Evolutionary conservation across 2,888 invertebrate genomes (phyloP).

Genomic region (Liopterus haemorrhoidalis): DNA sequence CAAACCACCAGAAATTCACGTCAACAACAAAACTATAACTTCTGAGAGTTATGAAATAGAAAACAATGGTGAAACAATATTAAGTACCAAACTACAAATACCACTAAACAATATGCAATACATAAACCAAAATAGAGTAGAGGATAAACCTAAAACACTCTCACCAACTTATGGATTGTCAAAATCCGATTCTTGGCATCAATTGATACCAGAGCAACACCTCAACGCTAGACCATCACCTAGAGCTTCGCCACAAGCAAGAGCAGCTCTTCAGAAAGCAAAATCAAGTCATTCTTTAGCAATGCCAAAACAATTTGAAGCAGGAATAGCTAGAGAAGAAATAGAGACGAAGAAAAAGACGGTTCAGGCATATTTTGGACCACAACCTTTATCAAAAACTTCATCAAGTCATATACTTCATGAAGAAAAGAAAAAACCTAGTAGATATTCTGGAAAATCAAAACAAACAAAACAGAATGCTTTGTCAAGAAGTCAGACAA

Average conservation of each 20-base stretch:
- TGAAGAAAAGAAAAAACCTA: constrained; percentile 1
- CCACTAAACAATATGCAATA: constrained; percentile 36
- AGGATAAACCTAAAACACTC: constrained; percentile 18
- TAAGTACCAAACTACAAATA: constrained; percentile 46
- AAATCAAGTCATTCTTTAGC: constrained; percentile 71
- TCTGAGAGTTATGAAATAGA: constrained; percentile 39
- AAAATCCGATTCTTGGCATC: constrained; percentile 78
- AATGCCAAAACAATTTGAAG: constrained; percentile 75
- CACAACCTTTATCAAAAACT: constrained; percentile 21
- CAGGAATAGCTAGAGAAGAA: constrained; percentile 62
- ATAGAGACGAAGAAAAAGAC: constrained; percentile 64
- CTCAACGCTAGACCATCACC: constrained; percentile 39
- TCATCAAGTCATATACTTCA: constrained; percentile 12
- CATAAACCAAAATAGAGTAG: constrained; percentile 19
- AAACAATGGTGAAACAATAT: constrained; percentile 43
- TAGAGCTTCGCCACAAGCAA: constrained; percentile 46
- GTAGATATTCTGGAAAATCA: constrained; percentile 31
- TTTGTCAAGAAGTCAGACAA: constrained; percentile 67
- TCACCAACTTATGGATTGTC: constrained; percentile 46
- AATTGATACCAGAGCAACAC: constrained; percentile 37
- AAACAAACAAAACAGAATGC: constrained; percentile 28
- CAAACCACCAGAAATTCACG: constrained; percentile 46
- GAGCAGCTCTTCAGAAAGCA: constrained; percentile 50
- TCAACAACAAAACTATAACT: constrained; percentile 34
- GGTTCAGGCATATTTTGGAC: constrained; percentile 65